These are phyloP conservation scores for Microtus ochrogaster DNA, from an alignment of 2,113 vertebrate species.

Conservation along the genomic window DNA sequence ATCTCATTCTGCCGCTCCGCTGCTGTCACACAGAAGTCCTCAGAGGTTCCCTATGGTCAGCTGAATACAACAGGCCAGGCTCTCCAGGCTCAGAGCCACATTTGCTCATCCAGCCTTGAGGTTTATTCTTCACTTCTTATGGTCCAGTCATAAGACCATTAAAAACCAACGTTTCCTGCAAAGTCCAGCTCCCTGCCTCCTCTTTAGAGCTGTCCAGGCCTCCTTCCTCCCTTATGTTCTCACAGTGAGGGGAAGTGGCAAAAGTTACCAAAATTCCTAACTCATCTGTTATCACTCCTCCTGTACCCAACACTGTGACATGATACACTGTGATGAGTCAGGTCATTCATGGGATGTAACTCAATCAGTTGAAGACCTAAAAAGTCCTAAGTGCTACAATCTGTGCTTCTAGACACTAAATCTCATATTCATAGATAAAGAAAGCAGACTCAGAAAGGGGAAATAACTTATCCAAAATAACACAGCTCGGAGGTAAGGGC, in stretches of 20 bases:
- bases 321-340: neutral
- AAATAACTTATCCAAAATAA: neutral
- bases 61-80: neutral
- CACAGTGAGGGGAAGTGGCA: neutral
- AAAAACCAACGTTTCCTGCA: neutral
- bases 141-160: neutral
- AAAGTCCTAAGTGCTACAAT: neutral
- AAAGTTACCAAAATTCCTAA: neutral
- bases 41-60: neutral
- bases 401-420: neutral
- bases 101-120: neutral
- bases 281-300: neutral
- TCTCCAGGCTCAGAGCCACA: neutral
- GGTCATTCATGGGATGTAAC: neutral
- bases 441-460: constrained; percentile 13
- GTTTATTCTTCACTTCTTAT: neutral
- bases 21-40: neutral
- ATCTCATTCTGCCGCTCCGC: neutral
- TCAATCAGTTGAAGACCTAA: neutral
- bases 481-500: neutral
- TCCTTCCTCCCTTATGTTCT: neutral
- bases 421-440: neutral
- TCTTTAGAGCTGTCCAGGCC: neutral
- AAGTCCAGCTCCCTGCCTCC: neutral
- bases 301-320: neutral